These are phyloP conservation scores for Ennomos erosarius DNA, from an alignment of 2,888 invertebrate species.

Conservation along the genomic window DNA sequence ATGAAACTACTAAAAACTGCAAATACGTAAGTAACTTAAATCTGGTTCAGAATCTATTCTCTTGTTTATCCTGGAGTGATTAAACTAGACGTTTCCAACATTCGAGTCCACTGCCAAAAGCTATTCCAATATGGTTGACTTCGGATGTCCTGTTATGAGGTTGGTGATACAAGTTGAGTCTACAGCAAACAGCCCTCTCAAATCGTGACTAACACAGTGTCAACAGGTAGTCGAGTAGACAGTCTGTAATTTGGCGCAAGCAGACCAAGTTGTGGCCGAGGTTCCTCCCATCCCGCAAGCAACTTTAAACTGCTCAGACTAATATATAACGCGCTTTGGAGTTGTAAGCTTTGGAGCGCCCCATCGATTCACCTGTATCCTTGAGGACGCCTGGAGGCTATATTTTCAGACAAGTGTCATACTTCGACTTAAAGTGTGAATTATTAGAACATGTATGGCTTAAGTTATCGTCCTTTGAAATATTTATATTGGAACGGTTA, in stretches of 20 bases:
- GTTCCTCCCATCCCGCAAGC: slow-evolving; percentile 69
- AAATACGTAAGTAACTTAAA: slow-evolving; percentile 1
- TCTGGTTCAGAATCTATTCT: slow-evolving; percentile 6
- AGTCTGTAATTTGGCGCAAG: slow-evolving; percentile 77
- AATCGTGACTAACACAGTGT: slow-evolving; percentile 70
- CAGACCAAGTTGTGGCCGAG: slow-evolving; percentile 69
- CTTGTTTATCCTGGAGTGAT: slow-evolving; percentile 7
- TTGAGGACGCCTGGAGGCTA: slow-evolving; percentile 48
- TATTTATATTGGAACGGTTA: slow-evolving; percentile 22
- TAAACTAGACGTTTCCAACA: slow-evolving; percentile 22
- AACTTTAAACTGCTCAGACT: slow-evolving; percentile 75
- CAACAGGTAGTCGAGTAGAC: slow-evolving; percentile 81
- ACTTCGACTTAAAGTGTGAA: slow-evolving; percentile 44
- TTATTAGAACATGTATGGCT: slow-evolving; percentile 37
- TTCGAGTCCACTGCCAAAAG: slow-evolving; percentile 42
- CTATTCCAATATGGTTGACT: slow-evolving; percentile 48
- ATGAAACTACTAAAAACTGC: background rate
- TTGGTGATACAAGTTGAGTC: slow-evolving; percentile 57
- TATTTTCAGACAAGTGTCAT: slow-evolving; percentile 51
- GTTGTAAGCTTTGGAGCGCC: slow-evolving; percentile 60
- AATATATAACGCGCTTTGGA: slow-evolving; percentile 71
- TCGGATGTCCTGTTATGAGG: slow-evolving; percentile 49
- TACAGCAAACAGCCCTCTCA: slow-evolving; percentile 65
- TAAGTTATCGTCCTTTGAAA: slow-evolving; percentile 24
- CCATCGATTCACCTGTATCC: slow-evolving; percentile 60